Evolutionary conservation across 2,888 invertebrate species (phyloP).

Genomic region (Germaria angustata): DNA sequence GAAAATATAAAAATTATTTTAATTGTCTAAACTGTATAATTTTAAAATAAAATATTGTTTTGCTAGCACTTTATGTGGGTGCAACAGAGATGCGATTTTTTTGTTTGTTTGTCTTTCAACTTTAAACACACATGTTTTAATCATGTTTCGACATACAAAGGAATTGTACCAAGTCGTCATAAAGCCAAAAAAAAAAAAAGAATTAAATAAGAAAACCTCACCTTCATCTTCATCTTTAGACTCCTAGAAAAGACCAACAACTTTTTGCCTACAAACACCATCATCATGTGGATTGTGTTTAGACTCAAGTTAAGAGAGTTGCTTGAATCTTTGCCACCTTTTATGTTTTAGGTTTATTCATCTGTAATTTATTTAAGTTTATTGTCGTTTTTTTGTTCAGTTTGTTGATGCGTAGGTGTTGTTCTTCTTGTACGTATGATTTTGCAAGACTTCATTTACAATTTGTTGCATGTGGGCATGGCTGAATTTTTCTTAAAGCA

Average conservation of each 20-base stretch:
- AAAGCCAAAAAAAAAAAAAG: neutral
- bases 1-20: neutral
- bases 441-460: constrained; percentile 18
- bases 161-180: constrained; percentile 23
- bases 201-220: constrained; percentile 1
- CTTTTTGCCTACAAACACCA: neutral
- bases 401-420: constrained; percentile 64
- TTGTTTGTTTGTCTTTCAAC: neutral
- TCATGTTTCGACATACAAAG: constrained; percentile 48
- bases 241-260: neutral
- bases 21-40: constrained; percentile 25
- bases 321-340: constrained; percentile 23
- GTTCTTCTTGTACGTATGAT: neutral
- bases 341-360: constrained; percentile 8
- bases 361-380: constrained; percentile 23
- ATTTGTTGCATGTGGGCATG: constrained; percentile 56
- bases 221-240: constrained; percentile 9
- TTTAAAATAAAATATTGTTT: constrained; percentile 27
- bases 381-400: neutral
- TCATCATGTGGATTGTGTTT: neutral
- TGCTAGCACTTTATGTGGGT: constrained; percentile 37
- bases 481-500: constrained; percentile 23
- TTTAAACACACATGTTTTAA: constrained; percentile 52
- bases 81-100: constrained; percentile 21
- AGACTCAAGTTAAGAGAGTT: neutral